Conservation (phyloP, 2,113 vertebrate genomes). For the Ammodytes marinus region DNA sequence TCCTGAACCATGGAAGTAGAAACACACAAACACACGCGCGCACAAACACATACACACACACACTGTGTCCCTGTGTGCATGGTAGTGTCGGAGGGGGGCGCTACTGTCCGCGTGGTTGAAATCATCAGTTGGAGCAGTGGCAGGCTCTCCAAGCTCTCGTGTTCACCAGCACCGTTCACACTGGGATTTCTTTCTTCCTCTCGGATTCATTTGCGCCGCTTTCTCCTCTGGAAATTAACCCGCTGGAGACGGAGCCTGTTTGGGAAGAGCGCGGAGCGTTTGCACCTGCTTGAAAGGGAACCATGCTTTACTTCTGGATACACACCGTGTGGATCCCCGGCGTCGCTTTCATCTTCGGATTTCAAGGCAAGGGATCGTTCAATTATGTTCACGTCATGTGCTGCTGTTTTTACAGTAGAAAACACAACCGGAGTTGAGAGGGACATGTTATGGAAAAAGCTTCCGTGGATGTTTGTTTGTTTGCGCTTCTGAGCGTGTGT, state of each 20-base stretch:
- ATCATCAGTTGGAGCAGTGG: constrained; percentile 27
- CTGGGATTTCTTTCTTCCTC: constrained; percentile 44
- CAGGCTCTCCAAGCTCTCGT: constrained; percentile 24
- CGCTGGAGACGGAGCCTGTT: constrained; percentile 42
- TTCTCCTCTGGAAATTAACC: constrained; percentile 55
- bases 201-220: constrained; percentile 44
- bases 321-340: constrained; percentile 69
- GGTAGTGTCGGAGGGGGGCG: constrained; percentile 40
- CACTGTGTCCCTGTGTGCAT: neutral
- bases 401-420: constrained; percentile 26
- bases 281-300: constrained; percentile 30
- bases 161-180: constrained; percentile 36
- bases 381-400: constrained; percentile 34
- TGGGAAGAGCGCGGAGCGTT: constrained; percentile 33
- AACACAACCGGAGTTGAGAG: constrained; percentile 24
- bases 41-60: neutral
- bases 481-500: constrained; percentile 20
- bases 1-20: neutral
- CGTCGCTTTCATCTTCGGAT: constrained; percentile 71
- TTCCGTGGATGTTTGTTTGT: constrained; percentile 10
- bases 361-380: constrained; percentile 75
- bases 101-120: constrained; percentile 42
- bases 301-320: constrained; percentile 75
- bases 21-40: neutral
- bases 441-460: constrained; percentile 5